Evolutionary conservation across 2,797 vertebrate genomes (phyloP).

Genomic region (Tapirus indicus): DNA sequence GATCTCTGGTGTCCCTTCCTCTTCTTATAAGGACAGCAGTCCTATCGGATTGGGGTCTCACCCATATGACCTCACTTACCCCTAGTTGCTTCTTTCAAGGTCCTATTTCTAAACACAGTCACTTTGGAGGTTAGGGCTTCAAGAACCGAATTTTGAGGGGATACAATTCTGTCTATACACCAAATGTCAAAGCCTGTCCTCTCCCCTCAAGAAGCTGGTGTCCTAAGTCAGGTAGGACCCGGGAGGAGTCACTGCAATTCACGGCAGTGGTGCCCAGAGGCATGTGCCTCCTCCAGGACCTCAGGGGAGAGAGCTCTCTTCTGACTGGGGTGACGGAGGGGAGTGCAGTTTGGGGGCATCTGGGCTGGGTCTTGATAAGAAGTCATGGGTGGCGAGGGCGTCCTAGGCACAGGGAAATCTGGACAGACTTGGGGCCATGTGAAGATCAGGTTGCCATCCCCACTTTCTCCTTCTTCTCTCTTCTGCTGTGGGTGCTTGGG

Average conservation of each 20-base stretch:
- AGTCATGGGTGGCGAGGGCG: neutral
- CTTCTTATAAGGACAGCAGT: neutral
- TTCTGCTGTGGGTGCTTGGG: constrained; percentile 90
- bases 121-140: neutral
- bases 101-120: neutral
- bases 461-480: neutral
- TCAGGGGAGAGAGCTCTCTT: neutral
- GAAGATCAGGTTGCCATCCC: neutral
- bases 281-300: neutral
- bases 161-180: neutral
- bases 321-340: neutral
- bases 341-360: neutral
- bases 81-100: neutral
- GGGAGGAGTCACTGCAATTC: neutral
- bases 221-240: neutral
- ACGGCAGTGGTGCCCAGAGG: neutral
- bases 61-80: neutral
- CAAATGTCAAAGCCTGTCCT: neutral
- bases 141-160: neutral
- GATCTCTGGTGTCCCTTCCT: neutral
- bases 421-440: neutral
- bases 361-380: neutral
- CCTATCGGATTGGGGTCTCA: neutral
- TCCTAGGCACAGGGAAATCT: neutral
- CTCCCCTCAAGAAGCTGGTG: neutral